Evolutionary conservation across 2,888 invertebrate species (phyloP), one percentile per base, ranked within the genome.

Genomic region (Cantharis flavilabris): DNA sequence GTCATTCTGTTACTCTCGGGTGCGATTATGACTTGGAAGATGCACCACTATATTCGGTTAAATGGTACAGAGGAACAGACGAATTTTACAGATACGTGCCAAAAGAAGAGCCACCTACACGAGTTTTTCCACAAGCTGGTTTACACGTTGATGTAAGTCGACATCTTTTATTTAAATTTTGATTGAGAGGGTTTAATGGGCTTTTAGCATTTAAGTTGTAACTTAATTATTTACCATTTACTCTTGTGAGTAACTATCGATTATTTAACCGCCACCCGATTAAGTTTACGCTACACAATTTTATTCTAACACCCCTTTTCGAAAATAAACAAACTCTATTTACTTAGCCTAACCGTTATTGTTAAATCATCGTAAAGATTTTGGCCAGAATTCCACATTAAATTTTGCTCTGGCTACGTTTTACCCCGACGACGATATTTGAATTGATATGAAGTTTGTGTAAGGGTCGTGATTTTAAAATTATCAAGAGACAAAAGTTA

Each of bases 11-110:
- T 62, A 88, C 88, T 33, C 84, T 88, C 62, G 86, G 86, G 77
- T 88, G 88, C 80, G 87, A 88, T 82, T 88, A 88, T 83, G 88
- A 88, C 81, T 82, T 88, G 74, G 88, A 88, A 77, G 86, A 85
- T 75, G 93, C 92, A 0, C 91, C 91, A 0, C 90, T 95, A 5
- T 95, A 95, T 88, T 92, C 94, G 79, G 93, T 95, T 85, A 92
- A 94, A 86, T 95, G 95, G 95, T 94, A 94, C 88, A 90, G 93
- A 77, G 92, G 92, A 3, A 92, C 92, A 80, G 91, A 91, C 7
- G 95, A 95, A 88, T 95, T 95, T 90, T 95, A 94, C 89, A 90
- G 94, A 84, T 95, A 90, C 85, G 92, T 94, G 78, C 94, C 94
- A 5, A 91, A 93, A 75, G 94, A 94, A 83, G 90, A 91, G 84